These are phyloP conservation scores for Polia nebulosa DNA, from an alignment of 2,888 invertebrate species.

Conservation along the genomic window DNA sequence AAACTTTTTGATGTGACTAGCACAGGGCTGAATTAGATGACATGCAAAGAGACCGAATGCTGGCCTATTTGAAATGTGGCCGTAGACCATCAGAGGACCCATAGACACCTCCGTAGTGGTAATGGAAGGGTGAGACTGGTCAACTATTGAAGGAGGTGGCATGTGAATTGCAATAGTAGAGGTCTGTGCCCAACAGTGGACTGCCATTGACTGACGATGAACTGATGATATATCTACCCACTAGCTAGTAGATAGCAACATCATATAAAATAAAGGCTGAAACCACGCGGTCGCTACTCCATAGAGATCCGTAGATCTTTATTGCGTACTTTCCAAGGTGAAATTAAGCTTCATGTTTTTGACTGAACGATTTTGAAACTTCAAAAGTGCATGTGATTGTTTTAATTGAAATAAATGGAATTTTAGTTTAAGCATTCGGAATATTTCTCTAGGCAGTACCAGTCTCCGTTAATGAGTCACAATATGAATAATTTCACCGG, in stretches of 20 bases:
- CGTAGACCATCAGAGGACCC: background rate
- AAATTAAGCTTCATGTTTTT: too few relatives aligned
- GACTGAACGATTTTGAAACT: too few relatives aligned
- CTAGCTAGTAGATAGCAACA: too few relatives aligned
- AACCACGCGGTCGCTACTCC: too few relatives aligned
- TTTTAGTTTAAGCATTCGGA: too few relatives aligned
- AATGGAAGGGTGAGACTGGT: background rate
- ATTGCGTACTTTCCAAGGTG: too few relatives aligned
- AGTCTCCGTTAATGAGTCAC: constrained; percentile 33
- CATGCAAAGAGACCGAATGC: background rate
- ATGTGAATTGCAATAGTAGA: background rate
- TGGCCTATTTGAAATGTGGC: background rate
- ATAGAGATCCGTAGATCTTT: too few relatives aligned
- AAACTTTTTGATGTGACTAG: background rate
- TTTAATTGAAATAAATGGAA: too few relatives aligned
- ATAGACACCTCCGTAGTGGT: too few relatives aligned
- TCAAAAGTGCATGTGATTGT: too few relatives aligned
- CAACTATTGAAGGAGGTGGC: background rate
- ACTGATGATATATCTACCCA: too few relatives aligned
- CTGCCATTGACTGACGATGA: background rate
- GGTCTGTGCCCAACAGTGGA: background rate
- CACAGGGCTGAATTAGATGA: background rate
- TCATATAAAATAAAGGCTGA: background rate
- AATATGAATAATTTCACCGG: constrained; percentile 46
- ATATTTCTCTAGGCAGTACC: background rate